Evolutionary conservation across 2,888 invertebrate genomes (phyloP), one percentile per base, ranked within the genome.

Genomic region (Rhyacophila evoluta): DNA sequence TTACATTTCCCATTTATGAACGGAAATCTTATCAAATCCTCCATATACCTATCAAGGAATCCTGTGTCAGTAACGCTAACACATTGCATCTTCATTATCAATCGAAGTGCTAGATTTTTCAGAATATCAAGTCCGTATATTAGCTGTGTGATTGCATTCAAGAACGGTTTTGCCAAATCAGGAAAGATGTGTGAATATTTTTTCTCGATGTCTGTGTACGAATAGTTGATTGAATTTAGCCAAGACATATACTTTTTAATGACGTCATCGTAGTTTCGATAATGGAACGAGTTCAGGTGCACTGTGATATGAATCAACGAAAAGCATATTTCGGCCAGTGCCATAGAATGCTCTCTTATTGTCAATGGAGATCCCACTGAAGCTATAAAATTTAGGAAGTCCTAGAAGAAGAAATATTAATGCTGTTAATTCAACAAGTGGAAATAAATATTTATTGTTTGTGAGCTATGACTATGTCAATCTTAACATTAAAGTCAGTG

Each of bases 151-250:
- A 95, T 85, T 0, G 94, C 93, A 76, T 91, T 89, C 72, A 94
- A 88, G 15, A 97, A 87, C 0, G 96, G 95, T 79, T 92, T 90
- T 0, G 94, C 91, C 74, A 97, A 88, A 85, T 97, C 97, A 0
- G 94, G 94, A 85, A 95, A 97, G n/a, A 92, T 92, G 1, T 91
- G 88, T 0, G 91, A 87, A 84, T 92, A 94, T 0, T 86, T 86
- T 1, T 84, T 86, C 27, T 92, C 89, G 28, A 93, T 85, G 84
- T 90, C 90, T 72, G 88, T 88, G 55, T 89, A 88, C 84, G 93
- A 93, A 37, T 88, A 89, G 75, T 89, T 87, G 5, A 91, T 86
- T 0, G 93, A 92, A 81, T 88, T 86, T 29, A 90, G 85, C 91
- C 92, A 91, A 0, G 88, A 89, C 1, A 87, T 83, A 0, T 88